A percentile compares a stretch with the other conserved stretches of the same genome.
Conservation (phyloP, 2,888 invertebrate genomes). For the Homarus gammarus region DNA sequence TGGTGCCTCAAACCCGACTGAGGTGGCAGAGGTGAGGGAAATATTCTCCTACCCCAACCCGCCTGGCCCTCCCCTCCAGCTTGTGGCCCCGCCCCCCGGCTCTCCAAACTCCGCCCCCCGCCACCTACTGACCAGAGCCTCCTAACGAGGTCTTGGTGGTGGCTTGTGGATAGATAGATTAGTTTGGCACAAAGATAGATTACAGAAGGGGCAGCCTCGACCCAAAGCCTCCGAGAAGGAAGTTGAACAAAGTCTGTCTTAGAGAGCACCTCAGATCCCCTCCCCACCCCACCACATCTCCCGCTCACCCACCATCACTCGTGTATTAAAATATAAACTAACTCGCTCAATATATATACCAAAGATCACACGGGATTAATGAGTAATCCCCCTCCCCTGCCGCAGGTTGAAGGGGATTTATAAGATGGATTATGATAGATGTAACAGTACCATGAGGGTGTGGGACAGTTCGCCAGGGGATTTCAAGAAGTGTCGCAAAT, state of each 20-base stretch:
- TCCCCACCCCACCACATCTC: no score
- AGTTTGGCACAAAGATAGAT: conserved; percentile 46
- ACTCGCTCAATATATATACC: no score
- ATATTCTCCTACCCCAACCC: background rate
- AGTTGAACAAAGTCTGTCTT: background rate
- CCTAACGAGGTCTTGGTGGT: conserved; percentile 43
- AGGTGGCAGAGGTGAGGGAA: conserved; percentile 26
- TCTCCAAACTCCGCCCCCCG: conserved; percentile 28
- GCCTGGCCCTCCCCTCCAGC: conserved; percentile 8
- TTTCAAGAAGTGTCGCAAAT: no score
- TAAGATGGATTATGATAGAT: no score
- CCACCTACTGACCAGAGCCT: conserved; percentile 47
- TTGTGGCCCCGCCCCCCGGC: conserved; percentile 32
- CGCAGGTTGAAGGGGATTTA: no score
- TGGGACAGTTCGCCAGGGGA: no score
- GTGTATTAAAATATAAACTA: no score
- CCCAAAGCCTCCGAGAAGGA: background rate
- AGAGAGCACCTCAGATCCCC: no score
- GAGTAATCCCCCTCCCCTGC: no score
- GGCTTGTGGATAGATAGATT: conserved; percentile 56
- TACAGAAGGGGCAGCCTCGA: conserved; percentile 30
- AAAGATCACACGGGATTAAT: no score
- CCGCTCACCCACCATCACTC: no score
- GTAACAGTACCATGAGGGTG: no score
- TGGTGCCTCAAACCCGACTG: conserved; percentile 52